Evolutionary conservation across 2,797 vertebrate genomes (phyloP), one percentile per base, ranked within the genome.

Genomic region (Anas georgica): DNA sequence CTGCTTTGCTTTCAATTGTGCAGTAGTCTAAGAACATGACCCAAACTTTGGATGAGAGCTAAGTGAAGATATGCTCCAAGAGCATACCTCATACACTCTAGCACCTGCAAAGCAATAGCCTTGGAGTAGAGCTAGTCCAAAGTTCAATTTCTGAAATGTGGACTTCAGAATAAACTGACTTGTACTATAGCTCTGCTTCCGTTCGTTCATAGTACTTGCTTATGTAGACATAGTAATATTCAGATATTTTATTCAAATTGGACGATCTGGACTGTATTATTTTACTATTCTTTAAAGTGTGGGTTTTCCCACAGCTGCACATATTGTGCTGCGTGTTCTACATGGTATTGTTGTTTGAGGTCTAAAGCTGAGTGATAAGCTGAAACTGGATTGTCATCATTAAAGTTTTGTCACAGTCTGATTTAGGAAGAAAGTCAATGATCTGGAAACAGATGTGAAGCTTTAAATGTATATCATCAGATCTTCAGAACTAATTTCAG

Each of bases 61-160:
- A 64, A 41, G 31, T 10, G 31, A 69, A 45, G 13, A 54, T 9
- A 15, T 1, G 5, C 8, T 73, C 31, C 17, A 3, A 16, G 6
- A 74, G 7, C 6, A 7, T 25, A 55, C 10, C 1, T 56, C 7
- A 4, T 2, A 9, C 6, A 68, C 10, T 6, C 67, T 17, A 67
- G 18, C 21, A 68, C 17, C 18, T 39, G n/a, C 3, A 33, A 41
- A 18, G 23, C 6, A 85, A 37, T 3, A 20, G 17, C 2, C 8
- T 10, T 21, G 7, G 20, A 62, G 9, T 9, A 82, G 5, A 64
- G 4, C 1, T 45, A 35, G 6, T 26, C 0, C 0, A 56, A 67
- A 68, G 12, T 48, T 46, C 21, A 25, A 39, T 43, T 54, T 5
- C 9, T 1, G 4, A 73, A 76, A 66, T 14, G 9, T 11, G 2